These are phyloP conservation scores for Elephantulus edwardii DNA, from an alignment of 2,113 vertebrate species.

Conservation along the genomic window DNA sequence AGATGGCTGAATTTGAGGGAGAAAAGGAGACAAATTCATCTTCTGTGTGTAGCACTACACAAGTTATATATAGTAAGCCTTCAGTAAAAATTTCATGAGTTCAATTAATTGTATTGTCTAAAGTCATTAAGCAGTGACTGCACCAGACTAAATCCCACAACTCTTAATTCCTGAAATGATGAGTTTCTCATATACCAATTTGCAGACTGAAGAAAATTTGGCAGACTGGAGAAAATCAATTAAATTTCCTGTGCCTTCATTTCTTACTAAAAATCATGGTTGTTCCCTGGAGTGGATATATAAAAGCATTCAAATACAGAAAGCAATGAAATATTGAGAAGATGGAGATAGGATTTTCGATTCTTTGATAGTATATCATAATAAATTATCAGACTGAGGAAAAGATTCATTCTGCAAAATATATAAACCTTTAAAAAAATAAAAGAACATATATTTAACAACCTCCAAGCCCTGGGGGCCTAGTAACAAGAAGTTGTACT, in stretches of 20 bases:
- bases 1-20: not conserved
- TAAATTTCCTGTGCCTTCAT: not conserved
- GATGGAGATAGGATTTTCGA: not conserved
- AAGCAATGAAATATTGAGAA: conserved; percentile 7
- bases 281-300: not conserved
- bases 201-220: not conserved
- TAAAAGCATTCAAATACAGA: not conserved
- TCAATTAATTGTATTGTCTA: conserved; percentile 18
- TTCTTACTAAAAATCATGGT: conserved; percentile 35
- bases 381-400: not conserved
- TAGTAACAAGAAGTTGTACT: no score
- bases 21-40: not conserved
- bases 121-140: not conserved
- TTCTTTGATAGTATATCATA: not conserved
- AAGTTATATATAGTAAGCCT: not conserved
- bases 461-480: no score
- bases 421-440: not conserved
- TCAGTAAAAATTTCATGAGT: not conserved
- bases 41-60: not conserved
- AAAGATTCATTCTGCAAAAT: not conserved
- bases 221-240: not conserved
- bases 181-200: not conserved
- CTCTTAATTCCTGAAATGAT: not conserved
- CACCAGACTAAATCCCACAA: not conserved
- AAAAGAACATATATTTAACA: not conserved